Conservation (phyloP, 2,113 vertebrate genomes). For the Megalops atlanticus region DNA sequence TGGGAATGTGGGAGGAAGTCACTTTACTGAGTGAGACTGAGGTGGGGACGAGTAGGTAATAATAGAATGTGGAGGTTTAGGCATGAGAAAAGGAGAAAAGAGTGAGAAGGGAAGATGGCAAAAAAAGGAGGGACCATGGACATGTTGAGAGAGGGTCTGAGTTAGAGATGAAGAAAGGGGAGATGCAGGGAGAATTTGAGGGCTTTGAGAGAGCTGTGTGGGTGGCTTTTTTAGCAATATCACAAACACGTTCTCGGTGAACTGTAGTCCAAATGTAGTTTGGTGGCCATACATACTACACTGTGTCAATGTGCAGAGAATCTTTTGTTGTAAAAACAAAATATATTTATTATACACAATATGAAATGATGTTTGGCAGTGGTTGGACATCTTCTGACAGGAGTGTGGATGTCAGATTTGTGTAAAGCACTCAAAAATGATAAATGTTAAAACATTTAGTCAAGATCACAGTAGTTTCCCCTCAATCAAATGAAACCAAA, state of each 20-base stretch:
- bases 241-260: background rate
- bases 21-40: too few species aligned
- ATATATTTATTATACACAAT: background rate
- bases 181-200: background rate
- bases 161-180: background rate
- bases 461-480: background rate
- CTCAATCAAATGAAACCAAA: background rate
- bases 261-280: background rate
- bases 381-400: background rate
- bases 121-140: background rate
- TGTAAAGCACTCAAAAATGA: background rate
- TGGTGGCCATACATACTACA: slow-evolving; percentile 9
- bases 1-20: too few species aligned
- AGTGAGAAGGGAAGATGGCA: background rate
- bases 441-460: background rate
- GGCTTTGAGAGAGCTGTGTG: background rate
- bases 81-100: background rate
- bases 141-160: slow-evolving; percentile 3
- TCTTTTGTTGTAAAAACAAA: background rate
- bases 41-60: too few species aligned
- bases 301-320: slow-evolving; percentile 11
- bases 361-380: background rate
- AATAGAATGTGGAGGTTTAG: background rate
- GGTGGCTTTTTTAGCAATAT: background rate
- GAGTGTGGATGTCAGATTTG: slow-evolving; percentile 1